Evolutionary conservation across 2,888 invertebrate species (phyloP).

Genomic region (Drosophila heteroneura): DNA sequence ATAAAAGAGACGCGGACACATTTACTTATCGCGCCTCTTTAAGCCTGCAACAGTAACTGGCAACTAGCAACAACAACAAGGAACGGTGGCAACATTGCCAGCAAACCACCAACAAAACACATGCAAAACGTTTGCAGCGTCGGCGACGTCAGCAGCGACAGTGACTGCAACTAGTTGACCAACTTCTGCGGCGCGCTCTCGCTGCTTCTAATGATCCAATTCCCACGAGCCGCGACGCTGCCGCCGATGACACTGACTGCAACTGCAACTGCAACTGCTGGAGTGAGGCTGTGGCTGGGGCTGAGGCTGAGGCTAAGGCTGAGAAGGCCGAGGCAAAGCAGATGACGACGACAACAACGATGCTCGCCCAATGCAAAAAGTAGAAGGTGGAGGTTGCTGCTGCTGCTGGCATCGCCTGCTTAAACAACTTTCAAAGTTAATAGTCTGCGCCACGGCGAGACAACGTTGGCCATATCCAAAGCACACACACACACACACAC

Average conservation of each 20-base stretch:
- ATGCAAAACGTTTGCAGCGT: conserved; percentile 69
- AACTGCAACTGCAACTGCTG: conserved; percentile 33
- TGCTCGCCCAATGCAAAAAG: conserved; percentile 78
- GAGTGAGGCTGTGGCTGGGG: conserved; percentile 7
- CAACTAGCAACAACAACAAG: conserved; percentile 49
- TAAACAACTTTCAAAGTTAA: conserved; percentile 83
- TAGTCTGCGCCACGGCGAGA: conserved; percentile 83
- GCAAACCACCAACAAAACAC: conserved; percentile 66
- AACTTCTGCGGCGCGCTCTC: conserved; percentile 68
- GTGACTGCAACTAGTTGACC: conserved; percentile 66
- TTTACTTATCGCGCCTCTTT: conserved; percentile 82
- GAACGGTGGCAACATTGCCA: conserved; percentile 75
- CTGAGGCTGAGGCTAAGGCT: conserved; percentile 12
- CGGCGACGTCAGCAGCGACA: conserved; percentile 41
- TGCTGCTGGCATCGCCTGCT: conserved; percentile 73
- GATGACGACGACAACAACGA: conserved; percentile 58
- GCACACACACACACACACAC: conserved; percentile 26
- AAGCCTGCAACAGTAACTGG: conserved; percentile 49
- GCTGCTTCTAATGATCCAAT: conserved; percentile 85
- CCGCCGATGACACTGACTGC: conserved; percentile 73
- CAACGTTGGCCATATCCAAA: conserved; percentile 54
- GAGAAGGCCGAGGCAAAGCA: conserved; percentile 41
- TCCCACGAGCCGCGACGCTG: conserved; percentile 82
- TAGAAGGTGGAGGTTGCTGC: conserved; percentile 77
- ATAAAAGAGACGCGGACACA: conserved; percentile 80